Evolutionary conservation across 2,797 vertebrate genomes (phyloP).

Genomic region (Premnoplex brunnescens): DNA sequence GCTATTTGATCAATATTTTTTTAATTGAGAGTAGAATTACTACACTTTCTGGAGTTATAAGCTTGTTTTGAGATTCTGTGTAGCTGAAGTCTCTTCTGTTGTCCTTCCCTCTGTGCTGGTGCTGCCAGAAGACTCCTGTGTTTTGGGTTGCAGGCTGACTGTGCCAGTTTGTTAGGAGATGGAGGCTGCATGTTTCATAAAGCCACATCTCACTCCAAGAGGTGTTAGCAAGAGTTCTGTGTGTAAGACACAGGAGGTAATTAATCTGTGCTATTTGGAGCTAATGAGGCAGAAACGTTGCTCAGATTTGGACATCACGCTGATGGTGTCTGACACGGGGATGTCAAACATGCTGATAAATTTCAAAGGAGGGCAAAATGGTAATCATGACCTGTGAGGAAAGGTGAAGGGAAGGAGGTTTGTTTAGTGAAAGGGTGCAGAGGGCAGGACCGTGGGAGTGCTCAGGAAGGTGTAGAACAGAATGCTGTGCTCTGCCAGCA

Average conservation of each 20-base stretch:
- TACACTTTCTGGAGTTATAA: not conserved
- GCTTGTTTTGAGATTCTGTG: not conserved
- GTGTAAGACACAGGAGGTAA: not conserved
- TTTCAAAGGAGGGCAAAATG: not conserved
- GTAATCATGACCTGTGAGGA: not conserved
- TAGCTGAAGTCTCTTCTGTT: not conserved
- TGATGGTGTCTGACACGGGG: not conserved
- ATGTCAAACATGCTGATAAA: not conserved
- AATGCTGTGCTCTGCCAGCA: not conserved
- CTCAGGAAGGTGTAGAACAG: not conserved
- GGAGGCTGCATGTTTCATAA: not conserved
- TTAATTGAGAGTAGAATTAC: not conserved
- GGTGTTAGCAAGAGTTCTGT: not conserved
- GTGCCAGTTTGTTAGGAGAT: not conserved
- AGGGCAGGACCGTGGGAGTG: not conserved
- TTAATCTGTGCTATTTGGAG: conserved; percentile 15
- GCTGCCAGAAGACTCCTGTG: not conserved
- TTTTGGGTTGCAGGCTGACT: not conserved
- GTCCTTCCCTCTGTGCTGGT: not conserved
- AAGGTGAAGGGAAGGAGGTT: not conserved
- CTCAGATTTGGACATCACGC: not conserved
- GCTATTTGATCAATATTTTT: not conserved
- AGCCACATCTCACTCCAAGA: not conserved
- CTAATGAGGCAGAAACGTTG: conserved; percentile 20
- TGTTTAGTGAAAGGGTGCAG: not conserved